Percentiles rank a stretch among this genome's conserved stretches.
Conservation (phyloP, 2,113 vertebrate species). For the Scatophagus argus region DNA sequence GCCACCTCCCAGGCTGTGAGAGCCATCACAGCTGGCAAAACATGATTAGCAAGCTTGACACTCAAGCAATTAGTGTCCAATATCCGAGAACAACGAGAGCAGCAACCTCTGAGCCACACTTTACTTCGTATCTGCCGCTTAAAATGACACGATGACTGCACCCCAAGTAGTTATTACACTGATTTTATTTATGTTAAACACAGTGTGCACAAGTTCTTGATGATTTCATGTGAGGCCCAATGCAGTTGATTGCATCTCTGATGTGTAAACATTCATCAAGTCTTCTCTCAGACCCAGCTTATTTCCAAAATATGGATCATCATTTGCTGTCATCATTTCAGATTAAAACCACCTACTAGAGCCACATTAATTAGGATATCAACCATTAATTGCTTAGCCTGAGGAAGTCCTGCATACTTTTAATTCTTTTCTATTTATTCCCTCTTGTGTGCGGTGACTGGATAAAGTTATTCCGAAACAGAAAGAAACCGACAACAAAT, state of each 20-base stretch:
- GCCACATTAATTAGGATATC: conserved; percentile 29
- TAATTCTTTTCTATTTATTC: not conserved
- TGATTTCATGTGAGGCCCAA: conserved; percentile 28
- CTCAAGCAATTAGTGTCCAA: conserved; percentile 44
- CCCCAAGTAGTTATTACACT: conserved; percentile 12
- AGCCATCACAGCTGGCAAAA: conserved; percentile 55
- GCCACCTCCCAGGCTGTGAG: conserved; percentile 36
- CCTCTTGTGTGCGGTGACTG: not conserved
- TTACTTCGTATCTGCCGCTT: conserved; percentile 31
- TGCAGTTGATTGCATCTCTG: conserved; percentile 19
- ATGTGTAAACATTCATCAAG: conserved; percentile 62
- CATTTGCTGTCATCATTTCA: conserved; percentile 25
- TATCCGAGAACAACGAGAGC: conserved; percentile 19
- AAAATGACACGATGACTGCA: conserved; percentile 3
- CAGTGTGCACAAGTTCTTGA: conserved; percentile 33
- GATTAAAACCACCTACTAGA: conserved; percentile 25
- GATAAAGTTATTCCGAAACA: not conserved
- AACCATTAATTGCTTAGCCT: conserved; percentile 21
- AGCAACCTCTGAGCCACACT: conserved; percentile 17
- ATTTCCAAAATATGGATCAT: conserved; percentile 54
- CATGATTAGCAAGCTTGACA: conserved; percentile 30
- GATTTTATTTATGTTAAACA: conserved; percentile 53
- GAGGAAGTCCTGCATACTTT: conserved; percentile 39
- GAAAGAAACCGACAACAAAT: not conserved
- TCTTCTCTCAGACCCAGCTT: conserved; percentile 29